Base-by-base conservation (phyloP, 2,888 invertebrate species). In the Lissocephala sabroskyi region DNA sequence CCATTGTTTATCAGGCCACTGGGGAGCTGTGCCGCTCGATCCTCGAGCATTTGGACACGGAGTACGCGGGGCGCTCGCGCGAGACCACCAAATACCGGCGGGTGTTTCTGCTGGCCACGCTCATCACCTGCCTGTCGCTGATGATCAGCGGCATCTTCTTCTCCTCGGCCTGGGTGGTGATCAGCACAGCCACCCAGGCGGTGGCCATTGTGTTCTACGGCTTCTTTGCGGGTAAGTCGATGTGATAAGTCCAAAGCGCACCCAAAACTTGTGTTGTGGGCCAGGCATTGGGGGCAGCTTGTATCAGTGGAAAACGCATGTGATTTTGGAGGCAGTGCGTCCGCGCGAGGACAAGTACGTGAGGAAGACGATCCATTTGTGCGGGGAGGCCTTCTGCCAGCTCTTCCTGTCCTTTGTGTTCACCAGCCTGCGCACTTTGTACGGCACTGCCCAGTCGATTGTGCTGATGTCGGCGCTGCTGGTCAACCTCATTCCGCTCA, bases 311-410 rank as follows among this genome's bases (percentile, higher is more conserved):
- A 81, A 81, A 49, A 83, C 83, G 1, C 83, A 84, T 40, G 79
- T 80, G 3, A 84, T 84, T 39, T 54, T 84, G 41, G 84, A 84
- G 56, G 81, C 82, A 23, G 83, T 84, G n/a, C 82, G 84, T 29
- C 84, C 84, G 6, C 79, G 82, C 0, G 84, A 84, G 49, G 84
- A 84, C 42, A 83, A 83, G 52, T 83, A 79, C 35, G 84, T 84
- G 2, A 75, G 83, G 18, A 83, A 83, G 45, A 84, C 84, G 0
- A 83, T 84, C 18, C 82, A 80, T 32, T 54, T 84, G 13, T 83
- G 83, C 40, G 84, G 84, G 11, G 84, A 84, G 54, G 84, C 84
- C 11, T 84, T 84, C 52, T 84, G 84, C 47, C 84, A 84, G 55
- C 65, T 84, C 7, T 84, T 84, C 45, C 66, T 84, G 0, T 84